A percentile compares a stretch with the other conserved stretches of the same genome.
These are phyloP conservation scores for Caradrina clavipalpis DNA, from an alignment of 2,888 invertebrate genomes.

Conservation along the genomic window DNA sequence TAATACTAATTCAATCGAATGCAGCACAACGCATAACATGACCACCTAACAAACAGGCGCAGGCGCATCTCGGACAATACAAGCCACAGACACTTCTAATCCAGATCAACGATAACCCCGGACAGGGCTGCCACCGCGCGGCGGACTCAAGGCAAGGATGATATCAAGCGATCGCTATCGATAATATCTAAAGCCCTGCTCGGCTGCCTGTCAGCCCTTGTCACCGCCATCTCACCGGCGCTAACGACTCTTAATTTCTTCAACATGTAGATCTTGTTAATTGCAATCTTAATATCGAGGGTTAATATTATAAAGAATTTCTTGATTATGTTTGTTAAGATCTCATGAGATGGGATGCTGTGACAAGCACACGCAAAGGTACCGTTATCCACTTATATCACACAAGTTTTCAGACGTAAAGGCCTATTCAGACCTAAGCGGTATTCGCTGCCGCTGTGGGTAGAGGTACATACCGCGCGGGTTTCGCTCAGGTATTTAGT, in stretches of 20 bases:
- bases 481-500: no score
- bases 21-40: slow-evolving; percentile 3
- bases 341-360: slow-evolving; percentile 33
- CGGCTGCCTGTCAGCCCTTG: slow-evolving; percentile 50
- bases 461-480: no score
- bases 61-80: slow-evolving; percentile 46
- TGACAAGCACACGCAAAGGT: slow-evolving; percentile 42
- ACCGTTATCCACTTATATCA: slow-evolving; percentile 32
- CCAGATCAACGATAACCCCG: slow-evolving; percentile 45
- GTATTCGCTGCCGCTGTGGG: no score
- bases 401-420: slow-evolving; percentile 5
- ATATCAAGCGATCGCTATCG: slow-evolving; percentile 49
- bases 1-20: not conserved
- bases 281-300: slow-evolving; percentile 55
- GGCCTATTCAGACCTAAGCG: no score
- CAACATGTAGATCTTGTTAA: slow-evolving; percentile 54
- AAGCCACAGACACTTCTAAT: slow-evolving; percentile 50
- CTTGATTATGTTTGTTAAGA: slow-evolving; percentile 41
- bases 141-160: slow-evolving; percentile 36
- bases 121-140: slow-evolving; percentile 29
- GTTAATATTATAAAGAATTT: slow-evolving; percentile 44
- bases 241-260: slow-evolving; percentile 56
- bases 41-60: slow-evolving; percentile 17
- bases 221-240: slow-evolving; percentile 46
- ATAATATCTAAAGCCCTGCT: slow-evolving; percentile 54